Base-by-base conservation (phyloP, 2,888 invertebrate species). In the Thereva nobilitata region DNA sequence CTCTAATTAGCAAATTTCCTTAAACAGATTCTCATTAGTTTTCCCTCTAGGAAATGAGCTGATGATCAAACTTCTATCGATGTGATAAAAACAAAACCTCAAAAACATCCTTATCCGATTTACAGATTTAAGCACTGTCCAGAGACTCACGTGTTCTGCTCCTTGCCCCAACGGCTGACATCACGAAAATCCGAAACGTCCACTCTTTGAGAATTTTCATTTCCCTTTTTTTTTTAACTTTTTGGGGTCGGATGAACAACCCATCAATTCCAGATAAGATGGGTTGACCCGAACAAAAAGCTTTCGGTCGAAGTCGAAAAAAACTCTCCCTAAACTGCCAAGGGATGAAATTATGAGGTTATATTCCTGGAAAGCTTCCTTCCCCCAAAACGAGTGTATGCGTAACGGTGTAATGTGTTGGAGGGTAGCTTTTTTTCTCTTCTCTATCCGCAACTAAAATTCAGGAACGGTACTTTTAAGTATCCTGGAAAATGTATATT, bases 271-370 rank as follows among this genome's bases (percentile, higher is more conserved):
- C 7, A 50, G 49, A 41, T 42, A 50, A 12, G 65, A 54, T 57
- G 47, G 54, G 61, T 54, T 68, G 67, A 67, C 57, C 50, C 63
- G 54, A 42, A 61, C 45, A 40, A 63, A 63, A 71, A 69, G 71
- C 71, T 71, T 71, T 72, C 72, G 69, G 71, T 73, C 73, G 75
- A 73, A 71, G 69, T 72, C 72, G 72, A 69, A 63, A 65, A 50
- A 69, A 61, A 61, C 41, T 61, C 45, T 9, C 12, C 49, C 49
- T n/a, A 45, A 47, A 59, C 49, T 56, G 68, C 70, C 77, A 77
- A 77, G 78, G 78, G 77, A 74, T 76, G 78, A 78, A 77, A 78
- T 78, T 77, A 77, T 78, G 77, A 78, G 76, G 78, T 74, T 76
- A 71, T 76, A 77, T 76, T 77, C 77, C 76, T 76, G 75, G 70